A percentile compares a stretch with the other conserved stretches of the same genome.
Conservation (phyloP, 1,140 invertebrate genomes). For the Aphelenchoides besseyi region DNA sequence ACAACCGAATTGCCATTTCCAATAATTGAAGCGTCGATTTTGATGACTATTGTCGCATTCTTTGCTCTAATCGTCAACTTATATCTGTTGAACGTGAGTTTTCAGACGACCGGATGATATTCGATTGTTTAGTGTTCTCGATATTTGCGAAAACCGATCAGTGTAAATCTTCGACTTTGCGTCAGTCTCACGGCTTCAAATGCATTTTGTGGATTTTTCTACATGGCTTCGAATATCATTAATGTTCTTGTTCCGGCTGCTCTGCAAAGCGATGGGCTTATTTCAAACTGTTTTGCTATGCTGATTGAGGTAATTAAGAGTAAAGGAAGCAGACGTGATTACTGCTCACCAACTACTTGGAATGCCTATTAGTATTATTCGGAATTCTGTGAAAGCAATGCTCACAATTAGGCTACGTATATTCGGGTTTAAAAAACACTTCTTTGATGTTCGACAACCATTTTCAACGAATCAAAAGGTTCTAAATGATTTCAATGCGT, state of each 20-base stretch:
- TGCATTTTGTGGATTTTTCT: slow-evolving; percentile 49
- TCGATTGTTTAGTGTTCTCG: slow-evolving; percentile 47
- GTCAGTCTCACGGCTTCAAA: slow-evolving; percentile 52
- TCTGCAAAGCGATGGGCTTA: slow-evolving; percentile 18
- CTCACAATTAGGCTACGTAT: no score
- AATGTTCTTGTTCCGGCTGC: slow-evolving; percentile 46
- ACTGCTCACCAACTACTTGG: no score
- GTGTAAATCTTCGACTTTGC: slow-evolving; percentile 48
- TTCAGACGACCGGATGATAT: slow-evolving; percentile 37
- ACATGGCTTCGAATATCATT: slow-evolving; percentile 49
- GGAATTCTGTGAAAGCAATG: no score
- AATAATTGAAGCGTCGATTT: slow-evolving; percentile 28
- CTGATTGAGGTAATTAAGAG: slow-evolving; percentile 43
- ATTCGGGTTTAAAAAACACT: no score
- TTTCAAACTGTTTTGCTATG: slow-evolving; percentile 50
- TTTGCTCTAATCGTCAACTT: slow-evolving; percentile 28
- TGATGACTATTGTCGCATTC: slow-evolving; percentile 26
- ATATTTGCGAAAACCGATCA: slow-evolving; percentile 47
- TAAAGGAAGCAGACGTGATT: background rate
- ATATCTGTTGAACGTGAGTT: slow-evolving; percentile 31
- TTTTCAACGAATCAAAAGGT: no score
- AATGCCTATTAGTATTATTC: no score
- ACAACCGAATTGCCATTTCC: slow-evolving; percentile 19
- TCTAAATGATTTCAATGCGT: no score
- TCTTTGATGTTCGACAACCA: no score